Base-by-base conservation (phyloP, 2,888 invertebrate genomes). In the Drosophila fulvimacula region DNA sequence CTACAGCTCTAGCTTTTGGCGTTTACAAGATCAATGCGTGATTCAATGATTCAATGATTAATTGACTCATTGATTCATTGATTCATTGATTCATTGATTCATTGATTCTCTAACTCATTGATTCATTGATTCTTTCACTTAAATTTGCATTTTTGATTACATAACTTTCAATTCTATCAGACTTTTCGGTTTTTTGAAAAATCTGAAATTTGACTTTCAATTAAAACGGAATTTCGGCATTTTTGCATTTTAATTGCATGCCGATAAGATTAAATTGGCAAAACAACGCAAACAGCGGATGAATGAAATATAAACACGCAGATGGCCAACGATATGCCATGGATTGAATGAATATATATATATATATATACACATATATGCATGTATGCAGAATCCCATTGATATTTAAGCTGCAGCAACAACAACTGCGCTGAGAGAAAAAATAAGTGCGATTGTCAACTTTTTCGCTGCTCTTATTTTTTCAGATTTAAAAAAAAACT, bases 201-300 rank as follows among this genome's bases (percentile, higher is more conserved):
- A 21, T 44, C 21, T 2, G 13, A 21, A 24, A 36, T 49, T 17
- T 53, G 57, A 55, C 69, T 57, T 78, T 76, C 73, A 77, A 76
- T 76, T 76, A 73, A 76, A 76, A 69, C 48, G 48, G 69, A 41
- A 88, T 38, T 38, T 52, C 73, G 77, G 87, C 73, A 81, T 51
- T 51, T 51, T 74, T 83, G 84, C 77, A 81, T 86, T 87, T 85
- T 83, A 88, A 85, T 85, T 88, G 82, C 69, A 48, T 68, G 52
- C 39, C 69, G 68, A 80, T 82, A 63, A 88, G 83, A 85, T 88
- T 72, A 78, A 88, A 83, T 77, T 63, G 38, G 38, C 52, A 73
- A 30, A 30, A 63, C 64, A 53, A 64, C 32, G 69, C 36, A 74
- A 75, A 61, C 49, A 67, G 49, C 17, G 60, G 49, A 61, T 68